Evolutionary conservation across 23 tunicate genomes (phyloP), one percentile per base, ranked within the genome.

Genomic region (Ascidia mentula): DNA sequence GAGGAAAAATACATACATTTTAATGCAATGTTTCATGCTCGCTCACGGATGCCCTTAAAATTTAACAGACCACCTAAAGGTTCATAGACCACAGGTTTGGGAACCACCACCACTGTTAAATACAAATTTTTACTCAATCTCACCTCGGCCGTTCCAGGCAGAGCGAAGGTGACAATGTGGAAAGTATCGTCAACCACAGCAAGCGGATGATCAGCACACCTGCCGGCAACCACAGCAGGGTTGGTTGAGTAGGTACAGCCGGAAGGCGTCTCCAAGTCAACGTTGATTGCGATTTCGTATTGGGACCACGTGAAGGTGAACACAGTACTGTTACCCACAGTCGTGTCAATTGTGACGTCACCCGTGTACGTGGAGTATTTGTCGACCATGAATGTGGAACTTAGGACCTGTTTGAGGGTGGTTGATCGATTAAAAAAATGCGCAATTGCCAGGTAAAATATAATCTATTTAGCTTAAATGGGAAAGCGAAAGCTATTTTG

Each of bases 81-180:
- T n/a, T n/a, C n/a, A n/a, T n/a, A n/a, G n/a, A n/a, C n/a, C n/a
- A n/a, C n/a, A n/a, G n/a, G n/a, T n/a, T n/a, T n/a, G n/a, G n/a
- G n/a, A n/a, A n/a, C n/a, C n/a, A n/a, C n/a, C n/a, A n/a, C n/a
- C n/a, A n/a, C n/a, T n/a, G n/a, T n/a, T n/a, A n/a, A n/a, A n/a
- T n/a, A n/a, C n/a, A n/a, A n/a, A n/a, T n/a, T n/a, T n/a, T n/a
- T n/a, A n/a, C n/a, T 34, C 28, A 76, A 24, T 30, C 84, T 32
- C 80, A 90, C 96, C 86, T 85, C 60, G 0, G 96, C 90, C 40
- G 82, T 85, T 53, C 96, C 96, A 40, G 86, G 79, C 35, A 90
- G 46, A 24, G 86, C 35, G 45, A 90, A 90, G 9, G 69, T 38
- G 0, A 90, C 46, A 46, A 81, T 37, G 0, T 85, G 80, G 39